phyloP scores from a whole-genome alignment of 2,113 vertebrate species.

The Vicugna pacos region DNA sequence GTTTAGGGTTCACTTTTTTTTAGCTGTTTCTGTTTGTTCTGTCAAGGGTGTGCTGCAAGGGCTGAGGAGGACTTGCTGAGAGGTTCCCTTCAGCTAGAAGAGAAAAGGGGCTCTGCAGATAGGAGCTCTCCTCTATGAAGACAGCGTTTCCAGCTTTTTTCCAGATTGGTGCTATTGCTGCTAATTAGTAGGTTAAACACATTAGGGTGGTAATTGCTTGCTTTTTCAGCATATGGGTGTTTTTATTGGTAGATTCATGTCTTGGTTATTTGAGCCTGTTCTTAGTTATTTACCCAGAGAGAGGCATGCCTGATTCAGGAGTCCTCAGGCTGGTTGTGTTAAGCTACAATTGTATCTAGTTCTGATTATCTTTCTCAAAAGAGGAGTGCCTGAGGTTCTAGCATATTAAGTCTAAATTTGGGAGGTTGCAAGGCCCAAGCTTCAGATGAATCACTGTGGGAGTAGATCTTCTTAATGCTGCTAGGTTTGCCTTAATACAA shows the following conservation, averaged over 20 bases:
- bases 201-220: slow-evolving; percentile 65
- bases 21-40: slow-evolving; percentile 18
- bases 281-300: slow-evolving; percentile 45
- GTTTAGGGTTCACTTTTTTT: slow-evolving; percentile 13
- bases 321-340: slow-evolving; percentile 12
- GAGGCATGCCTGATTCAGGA: background rate
- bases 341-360: background rate
- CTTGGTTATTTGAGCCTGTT: slow-evolving; percentile 46
- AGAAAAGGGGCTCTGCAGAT: background rate
- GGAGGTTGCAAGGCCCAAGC: background rate
- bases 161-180: slow-evolving; percentile 9
- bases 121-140: background rate
- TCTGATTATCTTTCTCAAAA: slow-evolving; percentile 45
- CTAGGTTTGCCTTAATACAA: background rate
- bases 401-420: slow-evolving; percentile 21
- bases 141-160: background rate
- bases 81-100: background rate
- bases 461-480: background rate
- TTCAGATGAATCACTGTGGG: slow-evolving; percentile 29
- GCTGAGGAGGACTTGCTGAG: background rate
- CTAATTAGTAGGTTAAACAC: slow-evolving; percentile 64
- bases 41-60: background rate
- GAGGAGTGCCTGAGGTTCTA: background rate
- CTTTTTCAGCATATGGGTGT: slow-evolving; percentile 58
- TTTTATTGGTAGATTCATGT: slow-evolving; percentile 53